These are phyloP conservation scores for Halocynthia aurantium DNA, from an alignment of 23 tunicate species.

Conservation along the genomic window DNA sequence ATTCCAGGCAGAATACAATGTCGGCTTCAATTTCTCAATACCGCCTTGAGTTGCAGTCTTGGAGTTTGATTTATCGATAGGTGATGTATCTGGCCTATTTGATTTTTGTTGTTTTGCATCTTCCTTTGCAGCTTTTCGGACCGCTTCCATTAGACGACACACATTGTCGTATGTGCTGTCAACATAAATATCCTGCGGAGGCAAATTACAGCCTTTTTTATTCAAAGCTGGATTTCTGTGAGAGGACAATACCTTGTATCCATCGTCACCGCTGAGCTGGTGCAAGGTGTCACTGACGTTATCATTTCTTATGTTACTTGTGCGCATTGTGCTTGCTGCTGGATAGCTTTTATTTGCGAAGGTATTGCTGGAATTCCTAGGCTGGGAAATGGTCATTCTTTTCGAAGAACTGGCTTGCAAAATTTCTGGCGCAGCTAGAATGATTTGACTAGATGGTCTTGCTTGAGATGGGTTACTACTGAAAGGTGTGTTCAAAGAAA, in stretches of 20 bases:
- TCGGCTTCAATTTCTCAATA: too few species aligned
- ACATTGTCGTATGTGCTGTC: constrained; percentile 69
- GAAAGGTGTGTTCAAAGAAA: background rate
- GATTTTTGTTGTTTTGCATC: background rate
- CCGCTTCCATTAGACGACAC: constrained; percentile 47
- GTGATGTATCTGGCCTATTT: too few species aligned
- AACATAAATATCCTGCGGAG: constrained; percentile 12
- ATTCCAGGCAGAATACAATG: too few species aligned
- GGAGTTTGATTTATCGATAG: too few species aligned
- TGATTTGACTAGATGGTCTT: background rate
- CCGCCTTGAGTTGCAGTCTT: too few species aligned
- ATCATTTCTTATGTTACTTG: background rate
- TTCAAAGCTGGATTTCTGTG: background rate
- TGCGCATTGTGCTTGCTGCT: background rate
- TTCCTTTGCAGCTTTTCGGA: constrained; percentile 25
- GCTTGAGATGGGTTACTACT: background rate
- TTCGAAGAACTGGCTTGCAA: background rate
- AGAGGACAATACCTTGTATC: constrained; percentile 44
- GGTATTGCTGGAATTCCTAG: background rate
- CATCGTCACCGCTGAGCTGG: constrained; percentile 45
- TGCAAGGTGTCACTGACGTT: constrained; percentile 26
- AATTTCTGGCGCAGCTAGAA: background rate
- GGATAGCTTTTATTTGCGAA: background rate
- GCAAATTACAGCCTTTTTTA: background rate
- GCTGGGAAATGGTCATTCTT: background rate